Evolutionary conservation across 2,113 vertebrate species (phyloP), one percentile per base, ranked within the genome.

Genomic region (Scortum barcoo): DNA sequence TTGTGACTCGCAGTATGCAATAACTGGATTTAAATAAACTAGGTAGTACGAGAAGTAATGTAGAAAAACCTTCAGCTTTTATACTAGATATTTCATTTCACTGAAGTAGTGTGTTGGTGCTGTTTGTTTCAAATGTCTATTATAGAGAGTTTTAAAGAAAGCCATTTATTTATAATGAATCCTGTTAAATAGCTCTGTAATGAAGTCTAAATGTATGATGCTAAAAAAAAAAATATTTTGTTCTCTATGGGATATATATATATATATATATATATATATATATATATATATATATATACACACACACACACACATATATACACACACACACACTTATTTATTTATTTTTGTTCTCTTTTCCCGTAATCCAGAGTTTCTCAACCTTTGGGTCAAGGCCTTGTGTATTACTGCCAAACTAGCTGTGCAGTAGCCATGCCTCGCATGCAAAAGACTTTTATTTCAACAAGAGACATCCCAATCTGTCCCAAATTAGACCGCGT

Each of bases 401-500:
- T 8, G 48, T 22, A 66, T 10, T 11, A 4, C 73, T 40, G 30
- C 36, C 36, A 81, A 51, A 54, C 44, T 51, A 28, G 28, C 5
- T 40, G 58, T 13, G 14, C 60, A 56, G 65, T 5, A 63, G 60
- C 14, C 30, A 51, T 38, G 17, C 50, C 58, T 50, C 63, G 80
- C 60, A 70, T 77, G 44, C 54, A 77, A 24, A 79, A 22, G 60
- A 46, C 19, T 65, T 48, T 33, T 7, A 40, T 28, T 62, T 36
- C 50, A 53, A 67, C 46, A 74, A 57, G 48, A 75, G 26, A 56
- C 38, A 19, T 7, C 48, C 33, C 22, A 36, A 26, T 79, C 77
- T 73, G 67, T 72, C 53, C 75, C 38, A 72, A 66, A 82, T 74
- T 80, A 82, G 40, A 53, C 44, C 12, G 12, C 46, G 12, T 1